phyloP scores from a whole-genome alignment of 2,888 invertebrate genomes.

The Archips xylosteana region DNA sequence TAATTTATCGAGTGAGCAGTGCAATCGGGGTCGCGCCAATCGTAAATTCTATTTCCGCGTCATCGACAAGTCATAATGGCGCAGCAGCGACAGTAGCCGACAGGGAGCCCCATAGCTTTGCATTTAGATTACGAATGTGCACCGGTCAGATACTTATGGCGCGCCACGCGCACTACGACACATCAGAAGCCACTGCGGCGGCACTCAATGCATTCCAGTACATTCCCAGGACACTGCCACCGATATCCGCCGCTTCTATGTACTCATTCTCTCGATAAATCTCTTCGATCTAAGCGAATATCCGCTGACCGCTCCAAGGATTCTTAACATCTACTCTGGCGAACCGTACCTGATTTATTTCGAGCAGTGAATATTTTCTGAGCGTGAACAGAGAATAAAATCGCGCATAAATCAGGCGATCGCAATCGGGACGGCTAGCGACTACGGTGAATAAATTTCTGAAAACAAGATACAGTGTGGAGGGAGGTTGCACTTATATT shows the following conservation, averaged over 20 bases:
- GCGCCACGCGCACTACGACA: slow-evolving; percentile 67
- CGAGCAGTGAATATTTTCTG: slow-evolving; percentile 58
- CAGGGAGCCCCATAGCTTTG: slow-evolving; percentile 53
- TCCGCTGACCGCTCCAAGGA: slow-evolving; percentile 63
- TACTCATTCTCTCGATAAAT: slow-evolving; percentile 61
- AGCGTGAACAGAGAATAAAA: slow-evolving; percentile 53
- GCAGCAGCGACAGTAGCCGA: slow-evolving; percentile 48
- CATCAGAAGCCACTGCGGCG: slow-evolving; percentile 55
- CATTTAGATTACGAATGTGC: slow-evolving; percentile 63
- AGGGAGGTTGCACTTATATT: slow-evolving; percentile 58
- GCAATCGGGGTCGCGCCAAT: slow-evolving; percentile 61
- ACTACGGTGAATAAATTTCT: slow-evolving; percentile 60
- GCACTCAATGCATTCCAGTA: slow-evolving; percentile 56
- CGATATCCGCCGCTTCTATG: slow-evolving; percentile 42
- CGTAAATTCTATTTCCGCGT: slow-evolving; percentile 77
- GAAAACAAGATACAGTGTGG: slow-evolving; percentile 54
- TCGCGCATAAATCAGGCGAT: slow-evolving; percentile 65
- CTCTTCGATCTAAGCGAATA: slow-evolving; percentile 57
- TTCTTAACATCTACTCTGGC: slow-evolving; percentile 45
- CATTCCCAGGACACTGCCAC: slow-evolving; percentile 61
- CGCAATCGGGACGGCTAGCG: slow-evolving; percentile 57
- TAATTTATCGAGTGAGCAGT: slow-evolving; percentile 59
- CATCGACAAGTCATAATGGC: slow-evolving; percentile 63
- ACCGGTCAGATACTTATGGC: slow-evolving; percentile 53
- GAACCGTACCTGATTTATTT: slow-evolving; percentile 39